These are phyloP conservation scores for Lethocerus indicus DNA, from an alignment of 1,140 invertebrate genomes.

Conservation along the genomic window DNA sequence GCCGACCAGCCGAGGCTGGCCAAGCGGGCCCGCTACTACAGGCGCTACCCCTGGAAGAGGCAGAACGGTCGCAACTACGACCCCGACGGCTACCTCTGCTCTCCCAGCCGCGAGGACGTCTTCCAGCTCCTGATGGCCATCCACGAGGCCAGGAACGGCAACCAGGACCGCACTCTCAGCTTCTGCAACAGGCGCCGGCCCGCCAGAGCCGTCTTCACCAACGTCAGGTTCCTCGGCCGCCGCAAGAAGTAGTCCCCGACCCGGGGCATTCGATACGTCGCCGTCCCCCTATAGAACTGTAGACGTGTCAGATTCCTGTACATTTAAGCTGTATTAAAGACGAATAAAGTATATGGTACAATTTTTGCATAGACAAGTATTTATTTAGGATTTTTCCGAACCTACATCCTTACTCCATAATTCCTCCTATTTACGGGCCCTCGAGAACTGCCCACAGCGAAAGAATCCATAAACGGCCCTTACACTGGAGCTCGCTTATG, in stretches of 20 bases:
- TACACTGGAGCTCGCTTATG: no score
- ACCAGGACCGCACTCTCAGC: slow-evolving; percentile 31
- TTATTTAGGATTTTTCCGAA: no score
- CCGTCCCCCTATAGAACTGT: no score
- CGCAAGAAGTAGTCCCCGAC: slow-evolving; percentile 3
- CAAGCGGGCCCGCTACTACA: slow-evolving; percentile 37
- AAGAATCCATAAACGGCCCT: no score
- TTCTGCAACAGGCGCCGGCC: slow-evolving; percentile 41
- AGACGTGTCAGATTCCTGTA: no score
- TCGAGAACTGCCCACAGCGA: no score
- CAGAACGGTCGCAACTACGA: slow-evolving; percentile 33
- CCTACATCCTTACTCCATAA: no score
- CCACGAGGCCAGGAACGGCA: slow-evolving; percentile 35
- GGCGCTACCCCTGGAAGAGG: slow-evolving; percentile 40
- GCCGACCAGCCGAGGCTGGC: neutral
- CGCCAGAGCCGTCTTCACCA: slow-evolving; percentile 36
- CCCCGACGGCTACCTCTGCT: slow-evolving; percentile 36
- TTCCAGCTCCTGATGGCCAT: slow-evolving; percentile 36
- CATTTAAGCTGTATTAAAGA: no score
- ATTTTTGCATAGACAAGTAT: no score
- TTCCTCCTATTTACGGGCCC: no score
- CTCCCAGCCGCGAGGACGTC: slow-evolving; percentile 36
- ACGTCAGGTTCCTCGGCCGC: slow-evolving; percentile 38
- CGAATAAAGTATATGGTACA: no score
- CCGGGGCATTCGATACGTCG: no score